phyloP scores from a whole-genome alignment of 2,888 invertebrate genomes.

The Cheilosia impressa region DNA sequence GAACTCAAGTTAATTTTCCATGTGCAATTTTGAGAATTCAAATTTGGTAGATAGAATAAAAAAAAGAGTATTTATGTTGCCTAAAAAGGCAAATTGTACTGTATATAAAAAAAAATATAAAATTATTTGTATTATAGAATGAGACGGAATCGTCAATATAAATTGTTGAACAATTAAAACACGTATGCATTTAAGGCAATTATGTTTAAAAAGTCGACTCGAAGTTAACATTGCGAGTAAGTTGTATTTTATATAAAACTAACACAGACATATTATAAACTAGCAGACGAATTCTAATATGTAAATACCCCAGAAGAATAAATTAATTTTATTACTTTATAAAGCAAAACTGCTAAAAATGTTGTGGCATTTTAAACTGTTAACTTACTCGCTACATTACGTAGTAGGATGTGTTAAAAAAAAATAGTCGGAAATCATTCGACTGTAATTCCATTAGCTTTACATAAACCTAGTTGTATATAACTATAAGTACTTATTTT shows the following conservation, averaged over 20 bases:
- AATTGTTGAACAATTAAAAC: conserved; percentile 59
- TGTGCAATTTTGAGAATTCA: conserved; percentile 40
- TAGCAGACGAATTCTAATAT: conserved; percentile 45
- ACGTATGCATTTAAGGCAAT: conserved; percentile 72
- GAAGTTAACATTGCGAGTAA: conserved; percentile 83
- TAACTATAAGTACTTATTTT: conserved; percentile 18
- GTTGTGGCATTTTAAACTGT: conserved; percentile 38
- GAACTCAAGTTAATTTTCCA: conserved; percentile 31
- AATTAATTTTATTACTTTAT: conserved; percentile 43
- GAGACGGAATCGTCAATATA: conserved; percentile 9
- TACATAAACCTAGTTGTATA: conserved; percentile 46
- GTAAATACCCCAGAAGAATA: conserved; percentile 63
- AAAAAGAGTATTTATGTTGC: conserved; percentile 55
- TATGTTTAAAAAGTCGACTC: conserved; percentile 78
- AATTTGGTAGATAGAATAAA: conserved; percentile 62
- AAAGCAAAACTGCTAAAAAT: conserved; percentile 21
- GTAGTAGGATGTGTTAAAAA: conserved; percentile 29
- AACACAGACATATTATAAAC: conserved; percentile 40
- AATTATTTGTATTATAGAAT: conserved; percentile 40
- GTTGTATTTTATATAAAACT: conserved; percentile 69
- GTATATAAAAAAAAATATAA: conserved; percentile 32
- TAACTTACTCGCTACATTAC: conserved; percentile 29
- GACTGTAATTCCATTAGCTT: conserved; percentile 68
- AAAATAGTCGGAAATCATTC: conserved; percentile 54
- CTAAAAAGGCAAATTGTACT: conserved; percentile 48